Conservation (phyloP, 2,888 invertebrate genomes). For the Leptogaster cylindrica region DNA sequence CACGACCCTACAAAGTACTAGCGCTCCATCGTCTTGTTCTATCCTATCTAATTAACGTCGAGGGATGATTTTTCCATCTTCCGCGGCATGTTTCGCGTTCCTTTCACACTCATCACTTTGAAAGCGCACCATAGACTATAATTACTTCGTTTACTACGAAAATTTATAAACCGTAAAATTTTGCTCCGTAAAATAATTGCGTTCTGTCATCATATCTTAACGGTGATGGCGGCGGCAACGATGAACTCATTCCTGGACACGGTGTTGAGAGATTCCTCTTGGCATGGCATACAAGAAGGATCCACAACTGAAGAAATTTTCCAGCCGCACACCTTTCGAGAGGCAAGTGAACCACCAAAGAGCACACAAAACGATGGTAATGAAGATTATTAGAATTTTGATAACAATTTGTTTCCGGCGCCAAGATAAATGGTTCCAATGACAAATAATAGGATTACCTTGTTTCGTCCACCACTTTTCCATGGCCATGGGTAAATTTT, state of each 20-base stretch:
- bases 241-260: not conserved
- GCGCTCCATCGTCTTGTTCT: constrained; percentile 13
- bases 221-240: not conserved
- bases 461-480: not conserved
- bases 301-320: not conserved
- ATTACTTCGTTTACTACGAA: constrained; percentile 35
- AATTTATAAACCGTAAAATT: constrained; percentile 36
- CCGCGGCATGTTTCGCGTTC: not conserved
- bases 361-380: constrained; percentile 16
- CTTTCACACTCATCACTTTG: not conserved
- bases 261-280: constrained; percentile 3
- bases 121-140: constrained; percentile 7
- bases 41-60: constrained; percentile 31
- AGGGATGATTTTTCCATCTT: constrained; percentile 17
- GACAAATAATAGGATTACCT: constrained; percentile 39
- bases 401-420: constrained; percentile 34
- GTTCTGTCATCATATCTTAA: constrained; percentile 22
- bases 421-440: constrained; percentile 37
- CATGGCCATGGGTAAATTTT: not conserved
- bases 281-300: not conserved
- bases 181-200: constrained; percentile 25
- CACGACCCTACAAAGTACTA: not conserved
- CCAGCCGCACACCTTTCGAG: not conserved
- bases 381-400: constrained; percentile 30
- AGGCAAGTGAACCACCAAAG: not conserved